These are phyloP conservation scores for Chrysolina oricalcia DNA, from an alignment of 2,888 invertebrate species.

Conservation along the genomic window DNA sequence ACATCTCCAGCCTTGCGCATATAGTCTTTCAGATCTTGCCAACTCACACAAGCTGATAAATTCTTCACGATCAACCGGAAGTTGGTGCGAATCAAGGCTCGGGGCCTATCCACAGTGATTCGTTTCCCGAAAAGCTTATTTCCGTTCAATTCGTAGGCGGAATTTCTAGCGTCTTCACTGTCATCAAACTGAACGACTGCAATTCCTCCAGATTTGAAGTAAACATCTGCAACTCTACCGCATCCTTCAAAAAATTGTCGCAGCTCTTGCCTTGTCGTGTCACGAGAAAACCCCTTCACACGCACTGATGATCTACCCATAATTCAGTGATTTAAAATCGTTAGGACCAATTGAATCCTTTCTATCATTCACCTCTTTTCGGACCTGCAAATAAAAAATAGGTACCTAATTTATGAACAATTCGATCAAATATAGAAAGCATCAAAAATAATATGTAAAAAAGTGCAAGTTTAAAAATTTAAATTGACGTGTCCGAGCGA, in stretches of 20 bases:
- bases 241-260: slow-evolving; percentile 88
- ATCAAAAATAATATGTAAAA: too few relatives aligned
- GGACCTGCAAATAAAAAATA: too few relatives aligned
- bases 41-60: slow-evolving; percentile 97
- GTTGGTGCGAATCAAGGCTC: slow-evolving; percentile 93
- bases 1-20: slow-evolving; percentile 99
- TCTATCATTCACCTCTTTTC: too few relatives aligned
- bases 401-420: too few relatives aligned
- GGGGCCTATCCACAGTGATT: slow-evolving; percentile 80
- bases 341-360: too few relatives aligned
- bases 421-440: too few relatives aligned
- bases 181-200: slow-evolving; percentile 98
- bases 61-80: slow-evolving; percentile 98
- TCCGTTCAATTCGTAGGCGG: slow-evolving; percentile 98
- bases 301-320: slow-evolving; percentile 85
- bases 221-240: slow-evolving; percentile 84
- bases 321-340: too few relatives aligned
- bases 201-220: slow-evolving; percentile 85
- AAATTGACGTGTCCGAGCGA: too few relatives aligned
- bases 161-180: slow-evolving; percentile 98
- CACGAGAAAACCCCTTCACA: slow-evolving; percentile 84
- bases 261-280: slow-evolving; percentile 84
- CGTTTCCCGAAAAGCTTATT: slow-evolving; percentile 96
- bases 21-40: slow-evolving; percentile 99
- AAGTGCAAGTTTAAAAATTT: too few relatives aligned